Base-by-base conservation (phyloP, 2,113 vertebrate genomes). In the Scomber colias region DNA sequence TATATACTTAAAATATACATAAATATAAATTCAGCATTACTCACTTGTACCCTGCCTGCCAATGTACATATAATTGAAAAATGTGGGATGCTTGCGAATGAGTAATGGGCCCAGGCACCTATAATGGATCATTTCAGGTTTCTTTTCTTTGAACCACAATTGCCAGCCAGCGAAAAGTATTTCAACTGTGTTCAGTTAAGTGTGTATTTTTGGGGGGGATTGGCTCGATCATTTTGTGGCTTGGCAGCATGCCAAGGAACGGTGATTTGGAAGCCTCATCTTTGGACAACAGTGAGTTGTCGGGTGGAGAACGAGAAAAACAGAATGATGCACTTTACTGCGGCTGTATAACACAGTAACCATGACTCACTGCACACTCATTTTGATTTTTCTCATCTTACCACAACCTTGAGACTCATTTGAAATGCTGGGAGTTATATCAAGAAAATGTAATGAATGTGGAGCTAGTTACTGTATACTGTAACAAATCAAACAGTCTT, bases 61-160 rank as follows among this genome's bases (percentile, higher is more conserved):
- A 60, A 66, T 15, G 46, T 40, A 40, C 35, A 9, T 71, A 66
- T 78, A 79, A 85, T 68, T 79, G 64, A 85, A 85, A 84, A 67
- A 61, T 59, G 60, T 64, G 69, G 76, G 75, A 74, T 64, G 76
- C 45, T 67, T 70, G 45, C 45, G 77, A 62, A 60, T 87, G 82
- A 89, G 75, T 69, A 83, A 90, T 66, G n/a, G 61, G 54, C 24
- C 24, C 51, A 62, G 53, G 40, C 69, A 63, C 62, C 76, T 77
- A 61, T 57, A 71, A 79, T 81, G 27, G 56, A 85, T 87, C 82
- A 79, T 72, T 87, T 83, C 77, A 87, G 74, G 79, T 87, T 79
- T 81, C 69, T 77, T 61, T 80, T 70, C 49, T 66, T 65, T 72
- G 81, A 49, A 83, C 78, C 82, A 77, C 83, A 82, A 83, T 83